phyloP scores from a whole-genome alignment of 2,888 invertebrate genomes.

The Perizoma flavofasciatum region DNA sequence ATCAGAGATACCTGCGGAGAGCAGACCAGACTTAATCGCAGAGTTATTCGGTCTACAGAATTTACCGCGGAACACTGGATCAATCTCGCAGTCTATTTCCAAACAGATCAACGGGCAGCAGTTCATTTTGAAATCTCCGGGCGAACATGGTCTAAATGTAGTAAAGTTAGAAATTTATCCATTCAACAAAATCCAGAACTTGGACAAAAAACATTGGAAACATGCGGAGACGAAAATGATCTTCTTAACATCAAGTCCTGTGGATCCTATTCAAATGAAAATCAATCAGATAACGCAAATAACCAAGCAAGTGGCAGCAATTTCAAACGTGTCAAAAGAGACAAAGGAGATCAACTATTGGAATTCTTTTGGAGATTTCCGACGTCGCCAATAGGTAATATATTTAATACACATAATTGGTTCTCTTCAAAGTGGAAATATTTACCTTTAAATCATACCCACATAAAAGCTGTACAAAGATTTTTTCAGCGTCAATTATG shows the following conservation, averaged over 20 bases:
- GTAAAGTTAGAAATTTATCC: constrained; percentile 33
- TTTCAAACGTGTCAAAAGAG: too few relatives aligned
- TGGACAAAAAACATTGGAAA: constrained; percentile 7
- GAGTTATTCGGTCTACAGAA: constrained; percentile 42
- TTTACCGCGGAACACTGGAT: constrained; percentile 39
- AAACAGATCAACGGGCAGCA: constrained; percentile 38
- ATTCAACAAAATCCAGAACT: constrained; percentile 1
- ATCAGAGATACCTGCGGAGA: constrained; percentile 1
- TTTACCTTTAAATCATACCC: too few relatives aligned
- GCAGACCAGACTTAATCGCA: constrained; percentile 35
- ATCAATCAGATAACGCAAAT: too few relatives aligned
- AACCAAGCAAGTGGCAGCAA: too few relatives aligned
- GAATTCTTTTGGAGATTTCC: too few relatives aligned
- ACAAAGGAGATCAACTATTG: too few relatives aligned
- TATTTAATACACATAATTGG: too few relatives aligned
- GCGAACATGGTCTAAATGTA: constrained; percentile 36
- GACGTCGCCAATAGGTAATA: too few relatives aligned
- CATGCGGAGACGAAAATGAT: constrained; percentile 7
- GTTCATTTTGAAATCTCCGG: constrained; percentile 36
- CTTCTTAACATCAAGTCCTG: neutral
- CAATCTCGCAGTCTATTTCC: constrained; percentile 43
- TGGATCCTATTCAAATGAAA: constrained; percentile 3
- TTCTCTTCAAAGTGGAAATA: too few relatives aligned
- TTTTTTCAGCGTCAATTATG: too few relatives aligned
- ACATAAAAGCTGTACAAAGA: too few relatives aligned